phyloP scores from a whole-genome alignment of 2,113 vertebrate species.

The Paracyprichromis sp. region DNA sequence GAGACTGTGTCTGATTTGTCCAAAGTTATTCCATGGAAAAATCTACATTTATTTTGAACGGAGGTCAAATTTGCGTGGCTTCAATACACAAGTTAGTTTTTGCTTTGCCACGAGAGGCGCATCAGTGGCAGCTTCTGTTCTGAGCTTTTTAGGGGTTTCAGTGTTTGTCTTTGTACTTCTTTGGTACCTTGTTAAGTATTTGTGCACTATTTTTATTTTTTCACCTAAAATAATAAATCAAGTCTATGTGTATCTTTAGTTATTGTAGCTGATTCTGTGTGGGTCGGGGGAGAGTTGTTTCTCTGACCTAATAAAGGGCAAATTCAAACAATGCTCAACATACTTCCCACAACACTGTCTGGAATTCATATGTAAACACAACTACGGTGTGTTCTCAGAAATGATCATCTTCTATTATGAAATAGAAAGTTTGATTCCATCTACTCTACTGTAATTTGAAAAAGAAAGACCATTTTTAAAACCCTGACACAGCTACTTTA shows the following conservation, averaged over 20 bases:
- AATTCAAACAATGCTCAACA: background rate
- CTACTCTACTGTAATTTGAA: background rate
- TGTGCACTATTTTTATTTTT: background rate
- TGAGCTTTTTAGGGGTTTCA: background rate
- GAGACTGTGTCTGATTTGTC: background rate
- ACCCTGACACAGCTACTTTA: background rate
- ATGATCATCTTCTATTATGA: rapidly evolving
- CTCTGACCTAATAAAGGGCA: background rate
- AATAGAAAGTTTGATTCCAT: background rate
- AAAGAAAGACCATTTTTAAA: background rate
- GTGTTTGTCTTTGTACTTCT: background rate
- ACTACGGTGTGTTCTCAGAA: background rate
- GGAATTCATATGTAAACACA: rapidly evolving
- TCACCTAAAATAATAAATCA: background rate
- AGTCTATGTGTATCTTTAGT: background rate
- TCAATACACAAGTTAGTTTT: background rate
- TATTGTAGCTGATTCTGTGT: background rate
- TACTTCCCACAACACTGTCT: background rate
- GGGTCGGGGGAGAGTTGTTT: background rate
- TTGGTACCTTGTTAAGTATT: background rate
- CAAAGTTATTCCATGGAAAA: rapidly evolving
- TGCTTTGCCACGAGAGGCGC: rapidly evolving
- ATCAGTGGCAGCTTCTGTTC: background rate
- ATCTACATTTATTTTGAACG: rapidly evolving
- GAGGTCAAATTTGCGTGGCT: background rate